Percentiles rank a stretch among this genome's conserved stretches.
These are phyloP conservation scores for Ooceraea biroi DNA, from an alignment of 1,140 invertebrate genomes.

Conservation along the genomic window DNA sequence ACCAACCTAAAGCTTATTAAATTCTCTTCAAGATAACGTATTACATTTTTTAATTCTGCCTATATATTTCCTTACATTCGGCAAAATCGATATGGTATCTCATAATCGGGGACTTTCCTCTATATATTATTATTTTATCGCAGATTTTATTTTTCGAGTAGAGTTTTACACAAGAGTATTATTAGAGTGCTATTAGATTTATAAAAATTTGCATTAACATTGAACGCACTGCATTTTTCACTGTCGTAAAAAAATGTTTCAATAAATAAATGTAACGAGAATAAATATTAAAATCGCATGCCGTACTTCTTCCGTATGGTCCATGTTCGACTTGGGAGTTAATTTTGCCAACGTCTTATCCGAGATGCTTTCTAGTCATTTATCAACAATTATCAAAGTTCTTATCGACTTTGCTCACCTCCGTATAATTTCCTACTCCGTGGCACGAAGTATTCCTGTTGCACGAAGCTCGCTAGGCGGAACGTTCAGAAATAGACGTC, in stretches of 20 bases:
- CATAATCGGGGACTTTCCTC: too few species aligned
- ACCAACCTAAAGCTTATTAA: too few species aligned
- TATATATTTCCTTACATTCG: too few species aligned
- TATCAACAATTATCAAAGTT: conserved; percentile 11
- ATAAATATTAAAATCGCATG: too few species aligned
- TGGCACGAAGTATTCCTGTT: neutral
- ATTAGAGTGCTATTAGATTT: neutral
- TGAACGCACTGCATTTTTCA: neutral
- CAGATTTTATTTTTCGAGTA: neutral
- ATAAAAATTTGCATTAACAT: neutral
- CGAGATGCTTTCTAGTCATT: neutral
- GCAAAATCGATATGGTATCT: too few species aligned
- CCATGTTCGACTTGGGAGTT: neutral
- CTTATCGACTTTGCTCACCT: neutral
- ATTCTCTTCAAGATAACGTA: too few species aligned
- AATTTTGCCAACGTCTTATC: neutral
- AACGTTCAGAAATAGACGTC: conserved; percentile 57
- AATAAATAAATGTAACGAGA: too few species aligned
- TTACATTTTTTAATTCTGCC: too few species aligned
- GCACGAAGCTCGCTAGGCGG: conserved; percentile 8
- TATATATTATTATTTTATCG: conserved; percentile 3
- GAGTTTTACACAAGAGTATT: neutral
- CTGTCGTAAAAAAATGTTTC: neutral
- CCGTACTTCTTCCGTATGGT: neutral
- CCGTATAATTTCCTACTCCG: conserved; percentile 18